Conservation (phyloP, 1,140 invertebrate species). For the Drosophila micromelanica region DNA sequence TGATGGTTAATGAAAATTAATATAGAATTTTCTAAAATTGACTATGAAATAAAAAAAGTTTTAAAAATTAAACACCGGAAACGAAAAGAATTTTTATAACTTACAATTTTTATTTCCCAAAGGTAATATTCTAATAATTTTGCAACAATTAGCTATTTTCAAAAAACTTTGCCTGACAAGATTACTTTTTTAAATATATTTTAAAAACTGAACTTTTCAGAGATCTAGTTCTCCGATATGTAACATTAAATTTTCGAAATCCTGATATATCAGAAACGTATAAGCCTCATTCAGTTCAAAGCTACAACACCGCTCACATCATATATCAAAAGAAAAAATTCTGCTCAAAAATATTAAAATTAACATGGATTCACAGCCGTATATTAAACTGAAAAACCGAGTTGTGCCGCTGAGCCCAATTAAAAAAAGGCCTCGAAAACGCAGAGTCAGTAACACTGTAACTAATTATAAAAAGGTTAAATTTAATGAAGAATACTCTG, state of each 20-base stretch:
- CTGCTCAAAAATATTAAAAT: not conserved
- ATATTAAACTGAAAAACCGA: slow-evolving; percentile 1
- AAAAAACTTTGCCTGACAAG: too few relatives aligned
- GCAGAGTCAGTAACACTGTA: not conserved
- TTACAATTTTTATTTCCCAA: too few relatives aligned
- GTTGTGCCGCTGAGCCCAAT: not conserved
- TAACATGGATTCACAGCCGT: not conserved
- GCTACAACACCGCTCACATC: not conserved
- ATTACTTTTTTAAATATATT: too few relatives aligned
- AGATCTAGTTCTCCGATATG: not conserved
- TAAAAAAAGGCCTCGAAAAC: not conserved
- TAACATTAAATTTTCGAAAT: not conserved
- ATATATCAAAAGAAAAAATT: not conserved
- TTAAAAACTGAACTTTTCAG: not conserved
- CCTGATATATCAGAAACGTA: too few relatives aligned
- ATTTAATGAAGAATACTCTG: not conserved
- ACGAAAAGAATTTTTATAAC: too few relatives aligned
- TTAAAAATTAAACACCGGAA: too few relatives aligned
- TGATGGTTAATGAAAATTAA: too few relatives aligned
- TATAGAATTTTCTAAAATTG: too few relatives aligned
- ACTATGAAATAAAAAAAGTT: too few relatives aligned
- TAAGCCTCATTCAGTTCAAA: not conserved
- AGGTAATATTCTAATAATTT: too few relatives aligned
- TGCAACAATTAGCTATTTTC: too few relatives aligned
- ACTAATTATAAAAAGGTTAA: too few relatives aligned